A percentile compares a stretch with the other conserved stretches of the same genome.
Conservation (phyloP, 1,140 invertebrate species). For the Littorina saxatilis region DNA sequence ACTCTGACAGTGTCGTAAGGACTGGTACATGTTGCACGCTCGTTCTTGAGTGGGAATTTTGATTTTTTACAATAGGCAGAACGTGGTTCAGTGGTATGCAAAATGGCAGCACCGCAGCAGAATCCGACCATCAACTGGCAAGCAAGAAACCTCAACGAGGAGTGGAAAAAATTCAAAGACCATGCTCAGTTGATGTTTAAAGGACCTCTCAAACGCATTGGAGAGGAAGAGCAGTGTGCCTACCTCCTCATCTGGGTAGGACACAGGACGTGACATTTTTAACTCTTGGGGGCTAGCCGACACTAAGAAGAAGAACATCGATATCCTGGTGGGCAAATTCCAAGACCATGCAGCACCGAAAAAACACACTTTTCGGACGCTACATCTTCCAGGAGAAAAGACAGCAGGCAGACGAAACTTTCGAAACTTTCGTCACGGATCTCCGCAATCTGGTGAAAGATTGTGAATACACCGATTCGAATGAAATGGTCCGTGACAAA, state of each 20-base stretch:
- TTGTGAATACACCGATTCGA: neutral
- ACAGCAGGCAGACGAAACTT: neutral
- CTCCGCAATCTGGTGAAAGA: neutral
- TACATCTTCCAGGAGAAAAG: neutral
- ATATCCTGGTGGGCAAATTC: neutral
- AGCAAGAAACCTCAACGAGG: no score
- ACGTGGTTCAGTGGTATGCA: no score
- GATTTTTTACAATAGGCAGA: no score
- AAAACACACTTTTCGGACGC: neutral
- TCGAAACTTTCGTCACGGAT: neutral
- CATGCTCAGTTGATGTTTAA: neutral
- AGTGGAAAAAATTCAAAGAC: neutral
- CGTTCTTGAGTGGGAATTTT: no score
- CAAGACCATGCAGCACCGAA: neutral
- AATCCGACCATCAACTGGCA: no score
- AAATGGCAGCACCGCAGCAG: no score
- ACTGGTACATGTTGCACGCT: no score
- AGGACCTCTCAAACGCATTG: no score
- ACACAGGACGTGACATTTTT: no score
- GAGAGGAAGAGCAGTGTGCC: no score
- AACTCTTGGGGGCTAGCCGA: neutral
- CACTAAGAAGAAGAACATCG: neutral
- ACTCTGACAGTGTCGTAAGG: no score
- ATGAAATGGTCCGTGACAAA: neutral
- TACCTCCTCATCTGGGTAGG: no score